These are phyloP conservation scores for Calliopum simillimum DNA, from an alignment of 2,888 invertebrate genomes.

Conservation along the genomic window DNA sequence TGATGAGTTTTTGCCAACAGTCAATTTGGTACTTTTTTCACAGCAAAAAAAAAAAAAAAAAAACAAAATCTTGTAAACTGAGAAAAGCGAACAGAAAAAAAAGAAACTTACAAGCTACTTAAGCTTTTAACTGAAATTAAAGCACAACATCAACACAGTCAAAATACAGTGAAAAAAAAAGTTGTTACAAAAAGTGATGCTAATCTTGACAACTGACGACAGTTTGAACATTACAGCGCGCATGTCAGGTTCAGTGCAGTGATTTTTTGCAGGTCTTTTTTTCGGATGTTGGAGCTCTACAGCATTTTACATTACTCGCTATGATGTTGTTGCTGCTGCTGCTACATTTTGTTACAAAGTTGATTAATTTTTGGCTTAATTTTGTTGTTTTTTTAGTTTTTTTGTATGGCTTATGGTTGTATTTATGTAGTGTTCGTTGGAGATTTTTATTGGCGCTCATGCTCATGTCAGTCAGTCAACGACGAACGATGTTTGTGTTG, in stretches of 20 bases:
- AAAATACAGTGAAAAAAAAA: slow-evolving; percentile 22
- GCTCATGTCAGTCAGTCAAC: too few species aligned
- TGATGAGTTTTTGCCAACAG: slow-evolving; percentile 27
- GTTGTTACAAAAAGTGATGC: slow-evolving; percentile 40
- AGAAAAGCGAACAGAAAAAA: background rate
- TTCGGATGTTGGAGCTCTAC: slow-evolving; percentile 21
- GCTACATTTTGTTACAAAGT: slow-evolving; percentile 4
- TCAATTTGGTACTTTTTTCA: background rate
- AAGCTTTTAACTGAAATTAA: slow-evolving; percentile 24
- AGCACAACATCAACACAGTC: slow-evolving; percentile 25
- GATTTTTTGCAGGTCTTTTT: background rate
- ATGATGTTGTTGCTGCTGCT: slow-evolving; percentile 45
- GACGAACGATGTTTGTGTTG: too few species aligned
- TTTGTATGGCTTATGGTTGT: too few species aligned
- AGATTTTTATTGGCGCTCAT: too few species aligned
- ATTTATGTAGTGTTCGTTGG: too few species aligned
- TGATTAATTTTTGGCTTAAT: slow-evolving; percentile 16
- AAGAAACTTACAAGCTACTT: slow-evolving; percentile 40
- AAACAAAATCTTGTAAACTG: background rate
- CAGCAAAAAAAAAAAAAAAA: background rate
- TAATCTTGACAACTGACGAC: slow-evolving; percentile 48
- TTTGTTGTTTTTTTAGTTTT: background rate
- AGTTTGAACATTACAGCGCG: slow-evolving; percentile 42
- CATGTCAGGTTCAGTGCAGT: slow-evolving; percentile 40
- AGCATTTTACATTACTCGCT: slow-evolving; percentile 48